These are phyloP conservation scores for Poecilia wingei DNA, from an alignment of 2,797 vertebrate genomes.

Conservation along the genomic window DNA sequence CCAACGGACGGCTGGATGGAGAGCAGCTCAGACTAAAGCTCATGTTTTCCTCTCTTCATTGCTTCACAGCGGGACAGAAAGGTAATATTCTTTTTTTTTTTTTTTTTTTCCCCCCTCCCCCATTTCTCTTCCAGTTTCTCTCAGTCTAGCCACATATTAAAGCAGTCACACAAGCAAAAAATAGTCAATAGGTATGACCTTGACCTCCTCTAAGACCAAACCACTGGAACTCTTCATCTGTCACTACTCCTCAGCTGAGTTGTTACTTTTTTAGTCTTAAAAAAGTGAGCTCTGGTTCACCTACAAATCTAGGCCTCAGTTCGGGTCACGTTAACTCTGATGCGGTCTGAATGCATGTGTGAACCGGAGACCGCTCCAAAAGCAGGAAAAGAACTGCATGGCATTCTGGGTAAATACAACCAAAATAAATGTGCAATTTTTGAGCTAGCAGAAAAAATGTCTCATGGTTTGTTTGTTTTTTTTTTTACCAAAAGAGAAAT, in stretches of 20 bases:
- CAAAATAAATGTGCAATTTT: too few relatives aligned
- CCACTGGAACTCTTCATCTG: slow-evolving; percentile 20
- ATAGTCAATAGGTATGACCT: slow-evolving; percentile 33
- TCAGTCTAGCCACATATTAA: slow-evolving; percentile 39
- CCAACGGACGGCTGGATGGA: slow-evolving; percentile 12
- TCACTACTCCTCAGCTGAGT: slow-evolving; percentile 7
- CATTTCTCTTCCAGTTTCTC: slow-evolving; percentile 13
- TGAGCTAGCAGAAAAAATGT: too few relatives aligned
- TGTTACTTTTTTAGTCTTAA: too few relatives aligned
- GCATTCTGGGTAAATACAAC: too few relatives aligned
- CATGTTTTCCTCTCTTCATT: slow-evolving; percentile 22
- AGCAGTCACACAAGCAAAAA: slow-evolving; percentile 1
- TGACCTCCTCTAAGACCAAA: slow-evolving; percentile 13
- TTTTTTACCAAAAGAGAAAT: too few relatives aligned
- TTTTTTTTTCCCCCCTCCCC: not conserved
- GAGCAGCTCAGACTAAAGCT: slow-evolving; percentile 8
- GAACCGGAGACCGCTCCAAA: too few relatives aligned
- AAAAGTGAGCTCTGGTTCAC: too few relatives aligned
- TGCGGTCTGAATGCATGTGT: too few relatives aligned
- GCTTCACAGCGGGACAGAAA: slow-evolving; percentile 28
- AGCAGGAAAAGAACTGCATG: too few relatives aligned
- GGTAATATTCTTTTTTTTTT: slow-evolving; percentile 49
- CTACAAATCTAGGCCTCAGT: too few relatives aligned
- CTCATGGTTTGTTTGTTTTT: too few relatives aligned
- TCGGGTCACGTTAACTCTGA: too few relatives aligned